Evolutionary conservation across 1,140 invertebrate species (phyloP), one percentile per base, ranked within the genome.

Genomic region (Drosophila fuyamai): DNA sequence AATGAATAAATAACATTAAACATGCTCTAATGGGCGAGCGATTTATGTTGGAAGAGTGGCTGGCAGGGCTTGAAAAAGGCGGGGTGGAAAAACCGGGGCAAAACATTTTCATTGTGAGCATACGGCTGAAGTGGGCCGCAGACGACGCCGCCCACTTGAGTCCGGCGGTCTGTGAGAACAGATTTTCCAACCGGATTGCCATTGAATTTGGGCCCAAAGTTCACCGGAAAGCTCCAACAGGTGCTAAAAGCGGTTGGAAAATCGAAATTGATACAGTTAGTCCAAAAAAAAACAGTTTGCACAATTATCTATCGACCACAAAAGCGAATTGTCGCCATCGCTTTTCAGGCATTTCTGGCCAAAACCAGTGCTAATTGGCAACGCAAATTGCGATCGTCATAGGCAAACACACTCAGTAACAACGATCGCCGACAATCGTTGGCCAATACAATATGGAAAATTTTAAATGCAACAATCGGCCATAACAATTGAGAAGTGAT

Each of bases 1-100:
- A 89, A 89, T 89, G 84, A 89, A 89, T 89, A 89, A 89, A 89
- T 89, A 89, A 89, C 85, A 89, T 89, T 89, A 90, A 90, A 73
- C 81, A 84, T 88, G 84, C 84, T 89, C 84, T 89, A 89, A 89
- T 89, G 84, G 85, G 68, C 77, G 48, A 61, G 79, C 71, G 74
- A 79, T 86, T 86, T 76, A 73, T 72, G 81, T 62, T 27, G 61
- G 62, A 5, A 29, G 23, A 12, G 27, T 41, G 47, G 29, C 29
- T 36, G 58, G 43, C 48, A 16, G 54, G 43, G 36, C 38, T 35
- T 43, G 46, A 32, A 53, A 67, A 70, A 43, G 71, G 80, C 60
- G 79, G 80, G 84, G 73, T 67, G 73, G 80, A 88, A 89, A 51
- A 88, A 68, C 55, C 68, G 73, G 48, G 65, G 76, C 47, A 81